Evolutionary conservation across 2,113 vertebrate species (phyloP).

Genomic region (Xiphophorus hellerii): DNA sequence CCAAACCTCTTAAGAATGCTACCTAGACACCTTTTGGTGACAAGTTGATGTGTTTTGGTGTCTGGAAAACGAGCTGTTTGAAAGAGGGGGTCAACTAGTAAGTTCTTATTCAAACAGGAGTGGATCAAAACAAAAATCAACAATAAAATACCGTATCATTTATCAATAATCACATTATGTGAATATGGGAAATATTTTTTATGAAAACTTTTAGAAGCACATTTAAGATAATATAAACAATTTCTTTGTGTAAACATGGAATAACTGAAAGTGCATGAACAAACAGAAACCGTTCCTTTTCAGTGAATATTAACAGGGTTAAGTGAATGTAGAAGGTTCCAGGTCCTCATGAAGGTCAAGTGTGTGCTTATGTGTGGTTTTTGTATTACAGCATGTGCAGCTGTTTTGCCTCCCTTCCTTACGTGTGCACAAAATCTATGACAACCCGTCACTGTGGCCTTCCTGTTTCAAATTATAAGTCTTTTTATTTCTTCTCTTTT

Average conservation of each 20-base stretch:
- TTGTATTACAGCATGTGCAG: constrained; percentile 50
- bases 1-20: too few species aligned
- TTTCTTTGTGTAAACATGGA: neutral
- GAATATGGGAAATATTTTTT: neutral
- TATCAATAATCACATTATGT: neutral
- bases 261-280: neutral
- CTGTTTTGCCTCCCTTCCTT: constrained; percentile 62
- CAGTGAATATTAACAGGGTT: constrained; percentile 17
- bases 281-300: constrained; percentile 11
- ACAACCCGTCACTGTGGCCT: constrained; percentile 80
- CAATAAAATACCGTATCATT: neutral
- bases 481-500: constrained; percentile 46
- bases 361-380: constrained; percentile 28
- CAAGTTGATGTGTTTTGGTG: too few species aligned
- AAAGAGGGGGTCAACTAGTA: neutral
- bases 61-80: too few species aligned
- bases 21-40: too few species aligned
- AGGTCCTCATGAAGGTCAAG: constrained; percentile 34
- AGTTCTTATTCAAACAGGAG: neutral
- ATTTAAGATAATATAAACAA: neutral
- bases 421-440: constrained; percentile 71
- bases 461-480: constrained; percentile 72
- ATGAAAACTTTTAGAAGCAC: neutral
- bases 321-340: constrained; percentile 45
- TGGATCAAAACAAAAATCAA: neutral